Evolutionary conservation across 2,113 vertebrate genomes (phyloP).

Genomic region (Meleagris gallopavo): DNA sequence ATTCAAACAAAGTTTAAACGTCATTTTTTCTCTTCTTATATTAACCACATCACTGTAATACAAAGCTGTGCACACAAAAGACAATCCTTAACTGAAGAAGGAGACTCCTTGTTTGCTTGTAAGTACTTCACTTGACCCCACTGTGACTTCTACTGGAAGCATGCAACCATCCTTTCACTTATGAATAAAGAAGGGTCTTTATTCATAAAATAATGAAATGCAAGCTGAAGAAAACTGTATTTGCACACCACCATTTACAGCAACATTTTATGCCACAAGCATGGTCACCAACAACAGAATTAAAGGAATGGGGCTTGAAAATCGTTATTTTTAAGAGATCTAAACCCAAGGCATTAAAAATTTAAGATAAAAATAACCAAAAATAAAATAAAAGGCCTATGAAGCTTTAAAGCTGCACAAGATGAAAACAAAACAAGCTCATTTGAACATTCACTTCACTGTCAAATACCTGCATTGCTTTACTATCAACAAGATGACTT

Average conservation of each 20-base stretch:
- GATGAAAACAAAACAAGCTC: neutral
- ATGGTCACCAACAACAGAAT: neutral
- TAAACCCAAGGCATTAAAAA: neutral
- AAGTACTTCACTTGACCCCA: neutral
- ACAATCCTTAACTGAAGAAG: neutral
- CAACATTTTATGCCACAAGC: neutral
- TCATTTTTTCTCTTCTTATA: neutral
- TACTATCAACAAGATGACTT: neutral
- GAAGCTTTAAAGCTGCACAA: neutral
- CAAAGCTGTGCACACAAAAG: neutral
- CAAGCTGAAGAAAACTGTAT: neutral
- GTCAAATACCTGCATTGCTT: neutral
- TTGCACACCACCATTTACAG: neutral
- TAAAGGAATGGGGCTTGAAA: neutral
- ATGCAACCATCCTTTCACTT: neutral
- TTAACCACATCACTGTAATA: neutral
- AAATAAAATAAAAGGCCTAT: neutral
- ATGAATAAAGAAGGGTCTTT: neutral
- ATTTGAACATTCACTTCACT: neutral
- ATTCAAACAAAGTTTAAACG: conserved; percentile 19
- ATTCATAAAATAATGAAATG: neutral
- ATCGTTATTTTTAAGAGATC: neutral
- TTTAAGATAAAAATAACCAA: neutral
- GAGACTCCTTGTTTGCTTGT: too few relatives aligned
- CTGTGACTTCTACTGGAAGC: neutral